Base-by-base conservation (phyloP, 2,797 vertebrate species). In the Tarsius wallacei region DNA sequence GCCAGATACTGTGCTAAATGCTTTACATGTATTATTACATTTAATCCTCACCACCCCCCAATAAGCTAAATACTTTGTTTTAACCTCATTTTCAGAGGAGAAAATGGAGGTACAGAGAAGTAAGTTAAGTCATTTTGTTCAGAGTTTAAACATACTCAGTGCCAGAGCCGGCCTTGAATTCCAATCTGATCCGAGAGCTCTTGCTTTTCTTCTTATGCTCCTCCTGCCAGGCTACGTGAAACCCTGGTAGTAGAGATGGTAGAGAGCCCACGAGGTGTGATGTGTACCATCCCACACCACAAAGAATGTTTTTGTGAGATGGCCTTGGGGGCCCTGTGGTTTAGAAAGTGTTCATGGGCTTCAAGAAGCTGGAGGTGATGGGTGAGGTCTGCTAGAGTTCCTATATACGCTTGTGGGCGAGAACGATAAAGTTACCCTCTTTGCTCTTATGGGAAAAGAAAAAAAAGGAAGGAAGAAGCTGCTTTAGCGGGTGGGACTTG, bases 261-360 rank as follows among this genome's bases (percentile, higher is more conserved):
- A 51, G 0, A 36, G 36, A 26, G 47, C 28, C 77, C 28, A 2
- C 12, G 1, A 49, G 22, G 0, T 10, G 1, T 7, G 4, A 55
- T 64, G 53, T 15, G 0, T 47, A 16, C 28, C 26, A 19, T n/a
- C 36, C 5, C 47, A 36, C 49, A 42, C n/a, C 21, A 19, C 31
- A 71, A 42, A 57, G 47, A 76, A 33, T n/a, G 47, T 53, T 91
- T 93, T 53, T 81, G 28, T 71, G 61, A 26, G 77, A 21, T 83
- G 66, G 26, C 16, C 24, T 64, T 19, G 12, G 51, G 51, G 51
- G 49, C 6, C 28, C 28, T 31, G 31, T 61, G 64, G 74, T 71
- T 89, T 83, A 91, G 78, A 68, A 91, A 80, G 93, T 55, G 49
- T 73, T 88, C 1, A 24, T 31, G 63, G 15, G 47, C 64, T 95